Percentiles rank a stretch among this genome's conserved stretches.
These are phyloP conservation scores for Euphonia xanthogaster DNA, from an alignment of 2,797 vertebrate genomes.

Conservation along the genomic window DNA sequence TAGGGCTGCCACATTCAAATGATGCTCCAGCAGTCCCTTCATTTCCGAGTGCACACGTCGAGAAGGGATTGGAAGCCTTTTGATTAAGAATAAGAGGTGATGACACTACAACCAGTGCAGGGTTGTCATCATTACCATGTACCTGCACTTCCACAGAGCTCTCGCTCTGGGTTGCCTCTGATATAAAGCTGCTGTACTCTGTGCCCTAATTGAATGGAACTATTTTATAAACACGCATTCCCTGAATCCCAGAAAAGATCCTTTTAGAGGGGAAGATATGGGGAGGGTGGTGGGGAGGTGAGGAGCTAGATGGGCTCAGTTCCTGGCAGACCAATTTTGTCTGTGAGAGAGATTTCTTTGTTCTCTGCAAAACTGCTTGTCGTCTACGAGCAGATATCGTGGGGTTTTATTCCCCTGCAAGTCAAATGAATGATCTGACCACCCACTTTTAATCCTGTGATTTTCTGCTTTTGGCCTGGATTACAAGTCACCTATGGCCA, in stretches of 20 bases:
- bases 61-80: conserved; percentile 76
- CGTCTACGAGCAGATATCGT: not conserved
- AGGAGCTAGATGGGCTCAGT: conserved; percentile 64
- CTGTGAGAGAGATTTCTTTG: conserved; percentile 52
- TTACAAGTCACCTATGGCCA: conserved; percentile 52
- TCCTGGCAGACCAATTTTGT: conserved; percentile 60
- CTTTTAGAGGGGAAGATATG: conserved; percentile 67
- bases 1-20: conserved; percentile 76
- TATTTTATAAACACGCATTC: conserved; percentile 73
- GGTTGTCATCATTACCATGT: conserved; percentile 74
- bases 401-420: conserved; percentile 25
- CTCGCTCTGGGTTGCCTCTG: conserved; percentile 70
- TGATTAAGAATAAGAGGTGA: conserved; percentile 76
- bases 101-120: conserved; percentile 74
- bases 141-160: conserved; percentile 71
- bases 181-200: conserved; percentile 72
- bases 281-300: conserved; percentile 70
- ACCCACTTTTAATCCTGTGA: conserved; percentile 55
- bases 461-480: conserved; percentile 50
- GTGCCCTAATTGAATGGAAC: conserved; percentile 74
- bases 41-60: conserved; percentile 68
- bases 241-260: conserved; percentile 72
- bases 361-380: conserved; percentile 59
- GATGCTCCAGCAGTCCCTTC: conserved; percentile 72
- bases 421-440: conserved; percentile 60